These are phyloP conservation scores for Chanos chanos DNA, from an alignment of 2,797 vertebrate genomes.

Conservation along the genomic window DNA sequence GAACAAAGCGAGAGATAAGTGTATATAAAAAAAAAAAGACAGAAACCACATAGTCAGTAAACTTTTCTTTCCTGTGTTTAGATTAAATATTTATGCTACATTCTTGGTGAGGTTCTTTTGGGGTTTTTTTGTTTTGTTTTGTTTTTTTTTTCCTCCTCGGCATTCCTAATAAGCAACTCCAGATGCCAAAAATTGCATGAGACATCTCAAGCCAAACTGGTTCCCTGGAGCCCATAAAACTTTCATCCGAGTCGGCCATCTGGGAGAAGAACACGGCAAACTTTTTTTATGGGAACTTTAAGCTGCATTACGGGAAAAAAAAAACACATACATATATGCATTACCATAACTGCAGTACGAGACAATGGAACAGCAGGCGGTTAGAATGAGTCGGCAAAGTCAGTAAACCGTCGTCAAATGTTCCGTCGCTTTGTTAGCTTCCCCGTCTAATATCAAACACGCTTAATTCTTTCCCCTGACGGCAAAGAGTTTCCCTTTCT, in stretches of 20 bases:
- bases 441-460: conserved; percentile 8
- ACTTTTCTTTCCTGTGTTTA: conserved; percentile 37
- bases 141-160: too few relatives aligned
- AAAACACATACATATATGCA: too few relatives aligned
- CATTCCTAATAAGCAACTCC: conserved; percentile 41
- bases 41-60: conserved; percentile 27
- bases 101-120: conserved; percentile 49
- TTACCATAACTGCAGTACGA: conserved; percentile 16
- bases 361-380: conserved; percentile 24
- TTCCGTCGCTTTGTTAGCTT: conserved; percentile 28
- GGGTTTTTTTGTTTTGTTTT: too few relatives aligned
- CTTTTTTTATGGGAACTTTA: conserved; percentile 41
- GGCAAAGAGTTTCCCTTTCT: conserved; percentile 12
- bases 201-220: conserved; percentile 40
- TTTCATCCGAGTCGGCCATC: conserved; percentile 33
- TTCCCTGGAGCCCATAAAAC: conserved; percentile 43
- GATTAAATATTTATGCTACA: conserved; percentile 55
- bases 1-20: neutral
- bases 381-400: conserved; percentile 25
- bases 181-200: conserved; percentile 37
- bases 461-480: conserved; percentile 5
- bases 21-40: conserved; percentile 12
- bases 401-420: conserved; percentile 47
- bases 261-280: conserved; percentile 39
- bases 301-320: conserved; percentile 31